Evolutionary conservation across 2,113 vertebrate species (phyloP), one percentile per base, ranked within the genome.

Genomic region (Sander lucioperca): DNA sequence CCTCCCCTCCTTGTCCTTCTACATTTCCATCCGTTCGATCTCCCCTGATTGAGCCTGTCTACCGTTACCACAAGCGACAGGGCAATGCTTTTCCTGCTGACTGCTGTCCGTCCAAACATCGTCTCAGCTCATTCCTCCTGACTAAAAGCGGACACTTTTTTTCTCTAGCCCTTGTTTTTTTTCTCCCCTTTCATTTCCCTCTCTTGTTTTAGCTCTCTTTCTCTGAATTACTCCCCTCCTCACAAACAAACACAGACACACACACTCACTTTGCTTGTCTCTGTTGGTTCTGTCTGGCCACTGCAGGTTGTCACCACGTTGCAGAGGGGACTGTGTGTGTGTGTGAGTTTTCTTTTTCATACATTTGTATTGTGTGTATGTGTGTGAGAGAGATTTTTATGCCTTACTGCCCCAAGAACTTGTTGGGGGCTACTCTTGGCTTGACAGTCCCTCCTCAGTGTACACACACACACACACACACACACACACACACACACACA

Each of bases 111-210:
- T 88, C 66, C 66, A 51, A 86, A 85, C 82, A 61, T 57, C 16
- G 57, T 65, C 80, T 82, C 27, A 30, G 4, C 75, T 88, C 63
- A 45, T 65, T 74, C 15, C 50, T 53, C 80, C 33, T 36, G 64
- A 67, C 79, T 89, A 85, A 89, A 85, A 86, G 72, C 18, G 27
- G 67, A 88, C 65, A 88, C 73, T 76, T 59, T 87, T 87, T 59
- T 86, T 23, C 27, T 74, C 30, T 25, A 59, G 57, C 54, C 75
- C 69, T 13, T 13, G 56, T 43, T 80, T 36, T 82, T 84, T 68
- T 63, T 78, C 77, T 74, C 59, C 50, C 59, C 33, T 75, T 74
- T 77, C 14, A 43, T 83, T 80, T 68, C 80, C 57, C 59, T 79
- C 48, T 67, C 12, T 58, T 57, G 36, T 62, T 78, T 56, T 50